Evolutionary conservation across 2,888 invertebrate genomes (phyloP).

Genomic region (Toxonevra muliebris): DNA sequence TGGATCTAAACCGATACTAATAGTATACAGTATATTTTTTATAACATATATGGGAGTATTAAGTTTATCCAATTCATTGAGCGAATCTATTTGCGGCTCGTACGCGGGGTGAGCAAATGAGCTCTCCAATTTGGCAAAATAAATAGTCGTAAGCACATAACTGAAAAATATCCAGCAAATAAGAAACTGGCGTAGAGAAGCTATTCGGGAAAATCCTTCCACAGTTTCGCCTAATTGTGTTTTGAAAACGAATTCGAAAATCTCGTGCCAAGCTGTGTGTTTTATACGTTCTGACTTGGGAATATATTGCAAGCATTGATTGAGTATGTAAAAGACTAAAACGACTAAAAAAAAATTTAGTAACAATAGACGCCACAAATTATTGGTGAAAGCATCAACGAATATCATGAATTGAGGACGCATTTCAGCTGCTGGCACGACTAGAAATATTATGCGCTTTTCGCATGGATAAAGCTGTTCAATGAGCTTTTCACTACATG

Average conservation of each 20-base stretch:
- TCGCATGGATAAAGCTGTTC: constrained; percentile 54
- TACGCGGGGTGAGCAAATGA: constrained; percentile 55
- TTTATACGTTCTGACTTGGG: constrained; percentile 3
- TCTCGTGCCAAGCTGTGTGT: constrained; percentile 45
- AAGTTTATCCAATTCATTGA: constrained; percentile 43
- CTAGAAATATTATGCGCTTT: constrained; percentile 47
- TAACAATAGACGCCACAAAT: constrained; percentile 50
- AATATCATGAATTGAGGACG: constrained; percentile 56
- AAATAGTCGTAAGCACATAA: constrained; percentile 55
- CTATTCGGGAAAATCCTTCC: constrained; percentile 45
- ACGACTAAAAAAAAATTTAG: constrained; percentile 44
- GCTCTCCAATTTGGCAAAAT: constrained; percentile 60
- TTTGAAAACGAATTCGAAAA: constrained; percentile 51
- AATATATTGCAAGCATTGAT: constrained; percentile 32
- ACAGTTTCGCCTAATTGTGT: constrained; percentile 55
- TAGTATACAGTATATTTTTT: constrained; percentile 39
- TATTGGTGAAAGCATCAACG: constrained; percentile 46
- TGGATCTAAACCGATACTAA: constrained; percentile 39
- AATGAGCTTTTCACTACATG: constrained; percentile 41
- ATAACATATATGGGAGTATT: constrained; percentile 45
- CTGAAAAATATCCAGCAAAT: constrained; percentile 59
- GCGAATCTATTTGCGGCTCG: constrained; percentile 49
- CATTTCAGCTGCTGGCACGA: constrained; percentile 54
- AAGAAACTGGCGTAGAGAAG: constrained; percentile 52
- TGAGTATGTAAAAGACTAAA: constrained; percentile 35